phyloP scores from a whole-genome alignment of 2,797 vertebrate species.

The Artibeus lituratus region DNA sequence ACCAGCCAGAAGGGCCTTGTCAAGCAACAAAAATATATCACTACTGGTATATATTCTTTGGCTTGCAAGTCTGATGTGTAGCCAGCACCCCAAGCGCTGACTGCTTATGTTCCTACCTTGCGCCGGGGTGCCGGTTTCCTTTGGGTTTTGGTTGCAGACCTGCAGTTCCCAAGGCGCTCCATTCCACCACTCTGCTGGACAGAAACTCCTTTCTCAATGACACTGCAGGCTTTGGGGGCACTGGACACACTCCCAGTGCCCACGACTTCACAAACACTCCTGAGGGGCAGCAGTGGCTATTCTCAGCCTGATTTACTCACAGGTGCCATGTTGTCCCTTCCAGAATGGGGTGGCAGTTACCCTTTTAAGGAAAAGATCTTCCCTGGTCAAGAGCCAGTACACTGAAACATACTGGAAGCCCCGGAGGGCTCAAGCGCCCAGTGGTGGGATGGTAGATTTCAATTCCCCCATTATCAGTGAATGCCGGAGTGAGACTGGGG shows the following conservation, averaged over 20 bases:
- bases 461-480: not conserved
- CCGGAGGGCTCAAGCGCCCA: not conserved
- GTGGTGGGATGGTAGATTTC: not conserved
- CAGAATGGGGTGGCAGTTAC: not conserved
- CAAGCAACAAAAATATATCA: slow-evolving; percentile 78
- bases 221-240: not conserved
- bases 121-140: slow-evolving; percentile 81
- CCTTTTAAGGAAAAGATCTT: slow-evolving; percentile 1
- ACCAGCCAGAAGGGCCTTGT: slow-evolving; percentile 56
- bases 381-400: not conserved
- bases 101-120: slow-evolving; percentile 81
- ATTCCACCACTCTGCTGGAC: slow-evolving; percentile 84
- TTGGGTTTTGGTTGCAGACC: slow-evolving; percentile 82
- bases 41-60: slow-evolving; percentile 70
- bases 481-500: not conserved
- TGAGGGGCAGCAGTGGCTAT: not conserved
- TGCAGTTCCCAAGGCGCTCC: slow-evolving; percentile 82
- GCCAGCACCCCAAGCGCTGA: slow-evolving; percentile 76
- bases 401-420: not conserved
- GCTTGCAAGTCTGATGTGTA: slow-evolving; percentile 64
- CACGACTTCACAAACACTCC: not conserved
- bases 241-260: not conserved
- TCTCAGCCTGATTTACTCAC: not conserved
- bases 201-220: slow-evolving; percentile 83
- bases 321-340: not conserved